Percentiles rank a stretch among this genome's conserved stretches.
phyloP scores from a whole-genome alignment of 1,140 invertebrate species.

The Calephelis nemesis region DNA sequence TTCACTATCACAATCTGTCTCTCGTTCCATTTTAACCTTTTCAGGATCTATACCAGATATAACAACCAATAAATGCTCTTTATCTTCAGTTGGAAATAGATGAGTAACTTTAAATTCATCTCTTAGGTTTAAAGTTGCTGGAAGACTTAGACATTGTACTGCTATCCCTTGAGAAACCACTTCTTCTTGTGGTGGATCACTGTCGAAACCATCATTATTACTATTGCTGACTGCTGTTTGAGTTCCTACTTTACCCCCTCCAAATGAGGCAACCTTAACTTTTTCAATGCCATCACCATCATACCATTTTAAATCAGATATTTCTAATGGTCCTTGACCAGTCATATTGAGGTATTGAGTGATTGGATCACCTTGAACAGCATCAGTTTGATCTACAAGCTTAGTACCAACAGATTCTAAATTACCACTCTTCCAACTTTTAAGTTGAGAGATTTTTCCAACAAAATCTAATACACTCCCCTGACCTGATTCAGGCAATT shows the following conservation, averaged over 20 bases:
- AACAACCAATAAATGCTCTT: slow-evolving; percentile 82
- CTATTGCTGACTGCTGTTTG: slow-evolving; percentile 54
- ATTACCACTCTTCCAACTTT: slow-evolving; percentile 66
- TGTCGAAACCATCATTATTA: slow-evolving; percentile 70
- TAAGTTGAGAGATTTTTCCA: slow-evolving; percentile 61
- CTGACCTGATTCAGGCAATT: slow-evolving; percentile 45
- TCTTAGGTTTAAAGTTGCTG: slow-evolving; percentile 64
- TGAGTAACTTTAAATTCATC: slow-evolving; percentile 80
- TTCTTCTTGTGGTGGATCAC: slow-evolving; percentile 63
- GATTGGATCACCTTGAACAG: slow-evolving; percentile 54
- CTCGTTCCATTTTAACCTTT: slow-evolving; percentile 48
- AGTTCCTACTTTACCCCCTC: slow-evolving; percentile 55
- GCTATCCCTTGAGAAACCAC: slow-evolving; percentile 61
- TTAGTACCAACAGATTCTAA: slow-evolving; percentile 66
- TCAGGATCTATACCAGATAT: slow-evolving; percentile 73
- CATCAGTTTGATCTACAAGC: slow-evolving; percentile 63
- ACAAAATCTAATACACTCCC: slow-evolving; percentile 60
- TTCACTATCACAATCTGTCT: slow-evolving; percentile 53
- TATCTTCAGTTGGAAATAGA: slow-evolving; percentile 82
- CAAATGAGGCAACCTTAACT: slow-evolving; percentile 57
- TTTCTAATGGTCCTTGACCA: slow-evolving; percentile 59
- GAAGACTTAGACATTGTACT: slow-evolving; percentile 78
- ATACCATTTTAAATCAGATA: slow-evolving; percentile 71
- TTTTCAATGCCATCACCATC: slow-evolving; percentile 59
- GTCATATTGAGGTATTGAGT: slow-evolving; percentile 67